Conservation (phyloP, 2,888 invertebrate species). For the Creontiades dilutus region DNA sequence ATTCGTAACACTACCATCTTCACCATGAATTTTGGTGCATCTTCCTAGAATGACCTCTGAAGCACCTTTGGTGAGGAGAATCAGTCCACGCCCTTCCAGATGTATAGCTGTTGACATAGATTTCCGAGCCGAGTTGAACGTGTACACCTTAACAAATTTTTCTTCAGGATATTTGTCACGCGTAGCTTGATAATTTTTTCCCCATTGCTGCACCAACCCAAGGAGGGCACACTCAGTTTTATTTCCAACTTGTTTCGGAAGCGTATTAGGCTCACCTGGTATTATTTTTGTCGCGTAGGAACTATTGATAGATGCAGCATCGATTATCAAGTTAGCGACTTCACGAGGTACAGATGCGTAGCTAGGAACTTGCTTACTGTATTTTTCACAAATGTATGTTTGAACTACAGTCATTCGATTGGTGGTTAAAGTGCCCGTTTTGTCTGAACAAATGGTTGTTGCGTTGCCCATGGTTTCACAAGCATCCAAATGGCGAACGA, state of each 20-base stretch:
- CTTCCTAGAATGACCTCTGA: slow-evolving; percentile 83
- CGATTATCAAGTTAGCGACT: slow-evolving; percentile 79
- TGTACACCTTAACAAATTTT: slow-evolving; percentile 80
- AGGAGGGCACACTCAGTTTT: slow-evolving; percentile 85
- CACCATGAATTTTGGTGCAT: slow-evolving; percentile 79
- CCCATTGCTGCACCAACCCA: slow-evolving; percentile 82
- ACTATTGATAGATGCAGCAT: slow-evolving; percentile 82
- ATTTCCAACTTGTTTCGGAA: slow-evolving; percentile 83
- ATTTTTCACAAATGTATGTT: slow-evolving; percentile 80
- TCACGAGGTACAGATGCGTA: slow-evolving; percentile 79
- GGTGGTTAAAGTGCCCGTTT: slow-evolving; percentile 84
- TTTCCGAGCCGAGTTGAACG: slow-evolving; percentile 85
- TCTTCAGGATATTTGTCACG: slow-evolving; percentile 81
- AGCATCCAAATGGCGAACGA: slow-evolving; percentile 83
- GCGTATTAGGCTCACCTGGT: slow-evolving; percentile 77
- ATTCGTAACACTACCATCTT: slow-evolving; percentile 75
- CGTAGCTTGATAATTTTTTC: slow-evolving; percentile 81
- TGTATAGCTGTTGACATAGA: slow-evolving; percentile 84
- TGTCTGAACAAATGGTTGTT: slow-evolving; percentile 84
- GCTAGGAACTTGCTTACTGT: slow-evolving; percentile 79
- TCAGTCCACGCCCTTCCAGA: slow-evolving; percentile 79
- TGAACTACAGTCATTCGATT: slow-evolving; percentile 83
- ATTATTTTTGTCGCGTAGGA: slow-evolving; percentile 82
- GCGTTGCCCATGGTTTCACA: slow-evolving; percentile 85
- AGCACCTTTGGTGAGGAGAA: slow-evolving; percentile 83